Evolutionary conservation across 1,140 invertebrate genomes (phyloP).

Genomic region (Caerostris extrusa): DNA sequence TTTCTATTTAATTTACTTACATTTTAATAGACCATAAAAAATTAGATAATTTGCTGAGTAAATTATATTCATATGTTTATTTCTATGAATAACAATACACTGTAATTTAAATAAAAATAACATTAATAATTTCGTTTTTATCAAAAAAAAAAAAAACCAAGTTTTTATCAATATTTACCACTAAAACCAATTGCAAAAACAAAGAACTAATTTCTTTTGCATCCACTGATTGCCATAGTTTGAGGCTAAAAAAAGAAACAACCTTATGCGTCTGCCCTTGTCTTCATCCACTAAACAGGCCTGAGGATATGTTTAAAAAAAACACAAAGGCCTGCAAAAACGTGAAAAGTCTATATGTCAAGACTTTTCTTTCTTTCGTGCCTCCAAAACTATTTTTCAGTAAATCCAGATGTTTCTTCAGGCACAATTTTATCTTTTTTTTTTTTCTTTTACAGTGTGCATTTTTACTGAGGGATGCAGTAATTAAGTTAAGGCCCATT

Average conservation of each 20-base stretch:
- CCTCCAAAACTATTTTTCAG: background rate
- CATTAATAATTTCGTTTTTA: too few species aligned
- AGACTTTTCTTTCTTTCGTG: background rate
- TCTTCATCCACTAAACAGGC: background rate
- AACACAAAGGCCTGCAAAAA: background rate
- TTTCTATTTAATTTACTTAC: too few species aligned
- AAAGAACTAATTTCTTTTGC: background rate
- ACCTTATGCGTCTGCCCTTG: background rate
- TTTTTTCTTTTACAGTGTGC: background rate
- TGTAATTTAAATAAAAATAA: too few species aligned
- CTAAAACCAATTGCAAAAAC: too few species aligned
- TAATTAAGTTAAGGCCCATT: constrained; percentile 52
- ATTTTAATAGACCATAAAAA: too few species aligned
- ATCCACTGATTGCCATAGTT: background rate
- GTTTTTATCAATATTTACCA: too few species aligned
- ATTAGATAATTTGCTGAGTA: too few species aligned
- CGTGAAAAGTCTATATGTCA: background rate
- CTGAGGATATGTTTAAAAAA: background rate
- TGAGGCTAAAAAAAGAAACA: background rate
- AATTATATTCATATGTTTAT: too few species aligned
- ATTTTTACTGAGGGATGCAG: background rate
- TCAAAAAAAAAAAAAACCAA: too few species aligned
- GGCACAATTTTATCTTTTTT: background rate
- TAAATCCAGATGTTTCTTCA: background rate
- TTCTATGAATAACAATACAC: background rate